Conservation (phyloP, 2,113 vertebrate species). For the Synchiropus splendidus region DNA sequence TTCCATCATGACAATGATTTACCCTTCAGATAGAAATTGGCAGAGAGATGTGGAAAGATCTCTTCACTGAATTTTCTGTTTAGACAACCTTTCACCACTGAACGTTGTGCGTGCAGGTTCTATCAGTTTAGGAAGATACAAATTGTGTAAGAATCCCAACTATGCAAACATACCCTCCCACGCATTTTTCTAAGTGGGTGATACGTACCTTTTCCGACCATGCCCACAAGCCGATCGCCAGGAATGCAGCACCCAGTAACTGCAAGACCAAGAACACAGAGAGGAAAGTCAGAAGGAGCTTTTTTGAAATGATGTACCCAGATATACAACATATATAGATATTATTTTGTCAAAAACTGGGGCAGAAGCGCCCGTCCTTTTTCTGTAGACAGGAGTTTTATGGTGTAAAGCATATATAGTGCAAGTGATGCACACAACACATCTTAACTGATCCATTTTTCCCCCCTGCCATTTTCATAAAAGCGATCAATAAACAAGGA, state of each 20-base stretch:
- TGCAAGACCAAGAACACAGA: constrained; percentile 60
- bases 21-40: neutral
- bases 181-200: constrained; percentile 21
- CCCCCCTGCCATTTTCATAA: too few species aligned
- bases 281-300: neutral
- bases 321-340: neutral
- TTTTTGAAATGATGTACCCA: constrained; percentile 7
- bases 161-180: constrained; percentile 22
- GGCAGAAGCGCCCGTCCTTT: too few species aligned
- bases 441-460: too few species aligned
- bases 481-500: too few species aligned
- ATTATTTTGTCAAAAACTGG: too few species aligned
- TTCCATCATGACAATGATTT: neutral
- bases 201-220: constrained; percentile 86
- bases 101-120: too few species aligned
- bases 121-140: neutral
- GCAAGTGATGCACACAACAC: too few species aligned
- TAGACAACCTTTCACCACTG: too few species aligned
- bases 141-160: constrained; percentile 34
- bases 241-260: constrained; percentile 84
- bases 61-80: neutral
- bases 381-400: too few species aligned
- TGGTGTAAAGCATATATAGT: too few species aligned
- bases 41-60: neutral
- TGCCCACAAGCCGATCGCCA: constrained; percentile 84